Conservation (phyloP, 2,797 vertebrate genomes). For the Hozukius guyotensis region DNA sequence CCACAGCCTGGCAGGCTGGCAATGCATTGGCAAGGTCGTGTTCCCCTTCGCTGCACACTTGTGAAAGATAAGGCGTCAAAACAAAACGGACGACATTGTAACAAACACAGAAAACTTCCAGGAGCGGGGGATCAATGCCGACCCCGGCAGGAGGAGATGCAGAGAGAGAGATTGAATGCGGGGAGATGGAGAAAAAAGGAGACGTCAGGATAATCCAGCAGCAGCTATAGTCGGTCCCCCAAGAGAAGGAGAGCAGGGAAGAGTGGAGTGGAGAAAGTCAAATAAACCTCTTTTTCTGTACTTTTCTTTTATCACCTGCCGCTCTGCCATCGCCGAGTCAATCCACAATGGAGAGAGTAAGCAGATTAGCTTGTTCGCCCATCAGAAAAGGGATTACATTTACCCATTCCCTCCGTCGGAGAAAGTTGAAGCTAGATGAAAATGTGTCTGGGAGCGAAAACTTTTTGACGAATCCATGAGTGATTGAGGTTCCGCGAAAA, state of each 20-base stretch:
- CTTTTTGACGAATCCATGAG: conserved; percentile 57
- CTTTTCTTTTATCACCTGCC: conserved; percentile 71
- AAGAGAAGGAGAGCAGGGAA: conserved; percentile 29
- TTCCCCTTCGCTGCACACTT: conserved; percentile 47
- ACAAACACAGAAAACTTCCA: conserved; percentile 47
- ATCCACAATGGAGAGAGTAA: conserved; percentile 74
- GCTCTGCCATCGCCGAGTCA: conserved; percentile 65
- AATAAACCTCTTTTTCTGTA: conserved; percentile 60
- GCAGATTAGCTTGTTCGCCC: conserved; percentile 77
- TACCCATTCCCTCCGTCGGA: conserved; percentile 52
- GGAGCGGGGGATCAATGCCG: conserved; percentile 45
- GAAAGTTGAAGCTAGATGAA: conserved; percentile 59
- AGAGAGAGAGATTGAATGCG: conserved; percentile 2
- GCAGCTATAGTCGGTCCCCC: conserved; percentile 36
- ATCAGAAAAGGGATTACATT: conserved; percentile 76
- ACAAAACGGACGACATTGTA: conserved; percentile 48
- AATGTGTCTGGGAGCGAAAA: conserved; percentile 57
- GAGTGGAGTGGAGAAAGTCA: conserved; percentile 58
- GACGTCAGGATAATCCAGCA: conserved; percentile 63
- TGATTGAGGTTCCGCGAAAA: conserved; percentile 63
- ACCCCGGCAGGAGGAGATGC: conserved; percentile 16
- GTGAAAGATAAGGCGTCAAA: conserved; percentile 58
- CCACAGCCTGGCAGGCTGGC: conserved; percentile 45
- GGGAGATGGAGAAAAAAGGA: conserved; percentile 38
- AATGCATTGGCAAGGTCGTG: conserved; percentile 49